Conservation (phyloP, 2,113 vertebrate species). For the Triplophysa rosa region DNA sequence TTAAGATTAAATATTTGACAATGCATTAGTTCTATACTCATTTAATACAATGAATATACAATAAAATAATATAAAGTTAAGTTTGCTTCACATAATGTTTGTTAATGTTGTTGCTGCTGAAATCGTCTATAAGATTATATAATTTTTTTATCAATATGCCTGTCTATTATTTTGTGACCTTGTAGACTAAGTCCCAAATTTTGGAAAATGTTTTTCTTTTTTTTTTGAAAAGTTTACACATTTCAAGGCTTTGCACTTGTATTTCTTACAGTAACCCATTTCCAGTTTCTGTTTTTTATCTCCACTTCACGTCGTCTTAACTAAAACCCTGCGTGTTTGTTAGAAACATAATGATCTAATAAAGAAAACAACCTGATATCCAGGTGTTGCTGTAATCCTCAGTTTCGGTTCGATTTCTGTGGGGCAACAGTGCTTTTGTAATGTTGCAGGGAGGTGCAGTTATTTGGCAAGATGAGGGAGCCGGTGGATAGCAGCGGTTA, state of each 20-base stretch:
- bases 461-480: slow-evolving; percentile 23
- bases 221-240: too few relatives aligned
- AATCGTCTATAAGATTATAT: too few relatives aligned
- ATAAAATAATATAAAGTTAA: too few relatives aligned
- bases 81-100: too few relatives aligned
- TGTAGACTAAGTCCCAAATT: too few relatives aligned
- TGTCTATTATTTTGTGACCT: too few relatives aligned
- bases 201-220: too few relatives aligned
- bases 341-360: slow-evolving; percentile 6
- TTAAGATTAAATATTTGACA: too few relatives aligned
- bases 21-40: too few relatives aligned
- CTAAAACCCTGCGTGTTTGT: background rate
- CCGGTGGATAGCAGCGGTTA: slow-evolving; percentile 25
- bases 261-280: background rate
- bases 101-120: too few relatives aligned
- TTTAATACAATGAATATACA: too few relatives aligned
- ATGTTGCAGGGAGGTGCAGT: slow-evolving; percentile 25
- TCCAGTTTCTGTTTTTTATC: background rate
- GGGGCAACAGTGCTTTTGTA: background rate
- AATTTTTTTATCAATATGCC: too few relatives aligned
- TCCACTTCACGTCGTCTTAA: background rate
- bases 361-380: slow-evolving; percentile 10
- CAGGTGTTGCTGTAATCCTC: background rate
- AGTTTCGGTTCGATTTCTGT: background rate
- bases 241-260: background rate